These are phyloP conservation scores for Diabrotica balteata DNA, from an alignment of 2,888 invertebrate species.

Conservation along the genomic window DNA sequence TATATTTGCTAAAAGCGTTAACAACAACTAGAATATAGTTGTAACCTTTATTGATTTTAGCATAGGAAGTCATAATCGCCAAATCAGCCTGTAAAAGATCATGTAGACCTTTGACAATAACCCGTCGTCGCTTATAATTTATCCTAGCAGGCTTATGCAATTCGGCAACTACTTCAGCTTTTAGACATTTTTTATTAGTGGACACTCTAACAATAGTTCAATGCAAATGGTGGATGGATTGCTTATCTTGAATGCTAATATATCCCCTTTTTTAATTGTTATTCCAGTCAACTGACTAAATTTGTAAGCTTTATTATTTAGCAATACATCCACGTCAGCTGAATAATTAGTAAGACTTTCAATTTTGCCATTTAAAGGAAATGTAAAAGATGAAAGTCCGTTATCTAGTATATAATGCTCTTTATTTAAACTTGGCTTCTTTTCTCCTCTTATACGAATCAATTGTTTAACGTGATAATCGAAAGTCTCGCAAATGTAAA, in stretches of 20 bases:
- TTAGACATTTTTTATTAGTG: neutral
- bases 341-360: too few species aligned
- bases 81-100: constrained; percentile 57
- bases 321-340: too few species aligned
- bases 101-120: constrained; percentile 47
- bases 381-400: too few species aligned
- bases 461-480: too few species aligned
- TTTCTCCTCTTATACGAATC: too few species aligned
- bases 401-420: too few species aligned
- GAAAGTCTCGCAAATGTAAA: too few species aligned
- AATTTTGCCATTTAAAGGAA: too few species aligned
- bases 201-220: neutral
- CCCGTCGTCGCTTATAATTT: constrained; percentile 52
- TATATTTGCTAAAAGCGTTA: constrained; percentile 53
- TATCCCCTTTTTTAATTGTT: neutral
- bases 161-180: neutral
- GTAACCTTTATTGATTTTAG: constrained; percentile 49
- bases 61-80: constrained; percentile 50
- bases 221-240: neutral
- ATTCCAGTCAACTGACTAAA: too few species aligned
- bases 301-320: too few species aligned
- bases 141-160: constrained; percentile 42
- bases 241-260: neutral
- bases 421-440: too few species aligned
- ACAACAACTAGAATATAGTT: constrained; percentile 46